Percentiles rank a stretch among this genome's conserved stretches.
Evolutionary conservation across 2,113 vertebrate species (phyloP).

Genomic region (Agelaius phoeniceus): DNA sequence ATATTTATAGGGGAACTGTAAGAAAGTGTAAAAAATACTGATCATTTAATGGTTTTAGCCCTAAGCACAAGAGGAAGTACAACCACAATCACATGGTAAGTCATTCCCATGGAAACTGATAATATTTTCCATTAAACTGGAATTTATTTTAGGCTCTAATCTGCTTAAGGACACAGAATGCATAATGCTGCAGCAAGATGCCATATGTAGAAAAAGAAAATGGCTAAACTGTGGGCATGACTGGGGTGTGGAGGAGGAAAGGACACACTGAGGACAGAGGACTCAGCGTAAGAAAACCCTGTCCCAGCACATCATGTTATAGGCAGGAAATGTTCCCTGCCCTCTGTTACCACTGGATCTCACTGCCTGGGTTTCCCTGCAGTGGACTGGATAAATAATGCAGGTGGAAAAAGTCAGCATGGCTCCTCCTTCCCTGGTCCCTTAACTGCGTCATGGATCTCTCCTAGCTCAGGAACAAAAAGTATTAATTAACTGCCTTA

Average conservation of each 20-base stretch:
- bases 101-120: background rate
- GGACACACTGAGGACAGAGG: background rate
- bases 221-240: background rate
- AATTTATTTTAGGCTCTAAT: background rate
- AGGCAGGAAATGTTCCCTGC: background rate
- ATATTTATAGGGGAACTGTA: background rate
- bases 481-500: background rate
- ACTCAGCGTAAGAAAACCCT: background rate
- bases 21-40: background rate
- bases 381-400: background rate
- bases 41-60: background rate
- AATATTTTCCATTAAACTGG: background rate
- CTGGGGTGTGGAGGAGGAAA: background rate
- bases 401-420: background rate
- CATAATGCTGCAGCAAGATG: background rate
- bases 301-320: background rate
- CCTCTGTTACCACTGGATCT: background rate
- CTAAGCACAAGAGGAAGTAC: background rate
- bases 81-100: background rate
- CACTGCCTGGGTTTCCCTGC: background rate
- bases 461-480: background rate
- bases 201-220: background rate
- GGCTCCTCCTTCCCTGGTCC: background rate
- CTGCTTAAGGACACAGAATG: background rate
- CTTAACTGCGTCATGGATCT: background rate